Base-by-base conservation (phyloP, 2,888 invertebrate species). In the Syrphus vitripennis region DNA sequence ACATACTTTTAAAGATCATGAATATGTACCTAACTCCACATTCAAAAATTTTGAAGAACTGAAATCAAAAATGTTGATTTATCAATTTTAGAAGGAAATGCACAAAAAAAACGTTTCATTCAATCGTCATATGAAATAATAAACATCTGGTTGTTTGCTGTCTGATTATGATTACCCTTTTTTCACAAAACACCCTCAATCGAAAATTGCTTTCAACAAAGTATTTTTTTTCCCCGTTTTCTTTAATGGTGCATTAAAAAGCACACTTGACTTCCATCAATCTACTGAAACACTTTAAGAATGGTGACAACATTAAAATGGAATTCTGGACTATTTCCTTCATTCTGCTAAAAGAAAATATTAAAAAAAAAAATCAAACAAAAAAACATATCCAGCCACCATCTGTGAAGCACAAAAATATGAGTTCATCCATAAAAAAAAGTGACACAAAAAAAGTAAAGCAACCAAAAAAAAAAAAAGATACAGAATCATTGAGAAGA, bases 231-330 rank as follows among this genome's bases (percentile, higher is more conserved):
- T n/a, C n/a, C n/a, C n/a, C n/a, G 75, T 4, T 53, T 78, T 55
- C 55, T 40, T 34, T 31, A 69, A 76, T 75, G 63, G 55, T 37
- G 16, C 72, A 74, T 48, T 61, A 42, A 63, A 65, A 45, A 57
- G n/a, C n/a, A 26, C 53, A 57, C 37, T 63, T 69, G 84, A 67
- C 48, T 69, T 80, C 71, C 80, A 77, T 84, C 67, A 76, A 76
- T 75, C 76, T 79, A 63, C 78, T 83, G 63, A 83, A 71, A 76
- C 75, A 75, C 59, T 79, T 75, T 59, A 6, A 29, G 42, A 61
- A 67, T 76, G 69, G 57, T 84, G 80, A 80, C 84, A 76, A 76
- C 45, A 16, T 57, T 67, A 53, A 59, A 67, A 76, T 72, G 80
- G 75, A 71, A 76, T 67, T 72, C 59, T 53, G 42, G 53, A 63